Evolutionary conservation across 2,113 vertebrate species (phyloP).

Genomic region (Cyanoramphus novaezelandiae): DNA sequence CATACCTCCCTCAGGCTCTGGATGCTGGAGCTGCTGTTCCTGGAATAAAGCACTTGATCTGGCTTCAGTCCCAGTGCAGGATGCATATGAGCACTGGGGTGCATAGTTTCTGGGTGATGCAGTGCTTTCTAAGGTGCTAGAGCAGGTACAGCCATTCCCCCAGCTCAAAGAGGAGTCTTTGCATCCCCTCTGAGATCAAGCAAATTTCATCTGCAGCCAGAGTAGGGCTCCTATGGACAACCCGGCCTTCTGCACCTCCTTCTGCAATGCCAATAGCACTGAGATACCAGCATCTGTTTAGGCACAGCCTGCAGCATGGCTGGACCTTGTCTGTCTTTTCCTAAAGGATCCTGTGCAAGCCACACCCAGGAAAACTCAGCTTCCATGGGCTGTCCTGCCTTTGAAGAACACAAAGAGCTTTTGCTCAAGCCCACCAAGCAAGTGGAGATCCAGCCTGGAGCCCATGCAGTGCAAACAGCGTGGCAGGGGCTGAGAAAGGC

Average conservation of each 20-base stretch:
- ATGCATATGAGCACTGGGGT: rapidly evolving
- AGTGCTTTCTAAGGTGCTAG: neutral
- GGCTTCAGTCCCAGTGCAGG: neutral
- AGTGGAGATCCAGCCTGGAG: rapidly evolving
- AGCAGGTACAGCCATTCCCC: neutral
- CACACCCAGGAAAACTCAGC: neutral
- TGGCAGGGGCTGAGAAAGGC: neutral
- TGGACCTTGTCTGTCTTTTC: neutral
- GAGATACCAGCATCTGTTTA: neutral
- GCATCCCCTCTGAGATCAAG: neutral
- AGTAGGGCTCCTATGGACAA: neutral
- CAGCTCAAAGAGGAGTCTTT: neutral
- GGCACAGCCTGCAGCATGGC: rapidly evolving
- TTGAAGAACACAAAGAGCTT: neutral
- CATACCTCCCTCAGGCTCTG: neutral
- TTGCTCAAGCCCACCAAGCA: rapidly evolving
- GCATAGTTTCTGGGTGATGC: neutral
- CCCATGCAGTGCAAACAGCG: neutral
- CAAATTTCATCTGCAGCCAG: neutral
- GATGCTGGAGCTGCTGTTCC: neutral
- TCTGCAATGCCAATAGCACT: neutral
- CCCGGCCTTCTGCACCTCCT: neutral
- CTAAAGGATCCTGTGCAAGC: too few relatives aligned
- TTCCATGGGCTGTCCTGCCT: neutral
- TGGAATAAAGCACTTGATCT: neutral